These are phyloP conservation scores for Danio rerio DNA, from an alignment of 2,113 vertebrate genomes.

Conservation along the genomic window DNA sequence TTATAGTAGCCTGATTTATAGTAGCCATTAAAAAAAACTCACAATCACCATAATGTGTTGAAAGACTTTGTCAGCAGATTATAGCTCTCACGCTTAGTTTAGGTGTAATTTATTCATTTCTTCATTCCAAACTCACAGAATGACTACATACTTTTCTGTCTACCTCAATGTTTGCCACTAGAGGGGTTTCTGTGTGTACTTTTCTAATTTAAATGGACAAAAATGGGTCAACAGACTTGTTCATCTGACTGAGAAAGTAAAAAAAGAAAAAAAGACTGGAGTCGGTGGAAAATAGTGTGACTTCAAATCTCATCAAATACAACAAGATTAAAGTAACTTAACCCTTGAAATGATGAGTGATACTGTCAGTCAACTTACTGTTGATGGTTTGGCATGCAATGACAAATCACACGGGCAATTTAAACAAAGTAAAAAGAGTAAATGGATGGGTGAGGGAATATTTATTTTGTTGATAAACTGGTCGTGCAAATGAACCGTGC, in stretches of 20 bases:
- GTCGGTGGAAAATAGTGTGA: not conserved
- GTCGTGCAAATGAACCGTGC: too few species aligned
- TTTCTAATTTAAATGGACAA: not conserved
- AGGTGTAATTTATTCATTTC: not conserved
- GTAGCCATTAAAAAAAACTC: conserved; percentile 16
- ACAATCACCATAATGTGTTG: not conserved
- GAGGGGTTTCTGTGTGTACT: not conserved
- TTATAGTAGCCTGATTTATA: conserved; percentile 18
- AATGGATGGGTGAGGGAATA: not conserved
- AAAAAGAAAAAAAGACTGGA: not conserved
- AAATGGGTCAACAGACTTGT: not conserved
- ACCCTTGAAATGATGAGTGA: not conserved
- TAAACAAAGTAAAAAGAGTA: not conserved
- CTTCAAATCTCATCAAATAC: conserved; percentile 17
- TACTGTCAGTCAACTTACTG: conserved; percentile 4
- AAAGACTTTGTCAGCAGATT: conserved; percentile 19
- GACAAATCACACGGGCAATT: not conserved
- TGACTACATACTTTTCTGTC: not conserved
- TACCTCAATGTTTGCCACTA: not conserved
- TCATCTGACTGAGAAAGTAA: too few species aligned
- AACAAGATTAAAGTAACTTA: not conserved
- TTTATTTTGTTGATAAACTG: too few species aligned
- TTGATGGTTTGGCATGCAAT: not conserved
- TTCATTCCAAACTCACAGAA: conserved; percentile 5
- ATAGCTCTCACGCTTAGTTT: not conserved